These are phyloP conservation scores for Gastrophysa polygoni DNA, from an alignment of 2,888 invertebrate genomes.

Conservation along the genomic window DNA sequence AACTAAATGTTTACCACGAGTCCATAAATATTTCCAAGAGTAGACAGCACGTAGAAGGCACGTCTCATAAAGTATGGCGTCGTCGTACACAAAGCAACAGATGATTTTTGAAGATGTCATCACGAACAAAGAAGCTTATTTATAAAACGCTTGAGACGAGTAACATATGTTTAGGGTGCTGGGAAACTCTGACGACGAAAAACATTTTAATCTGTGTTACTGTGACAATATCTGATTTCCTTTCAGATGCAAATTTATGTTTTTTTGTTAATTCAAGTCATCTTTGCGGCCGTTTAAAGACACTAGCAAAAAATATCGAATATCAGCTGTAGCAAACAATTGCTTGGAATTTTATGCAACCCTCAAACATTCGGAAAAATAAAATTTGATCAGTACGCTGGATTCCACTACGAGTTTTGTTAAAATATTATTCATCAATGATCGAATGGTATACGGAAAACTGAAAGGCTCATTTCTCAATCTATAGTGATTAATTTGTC, in stretches of 20 bases:
- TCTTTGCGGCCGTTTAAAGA: too few relatives aligned
- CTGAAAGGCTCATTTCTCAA: too few relatives aligned
- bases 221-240: not conserved
- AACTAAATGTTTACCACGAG: conserved; percentile 13
- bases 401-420: too few relatives aligned
- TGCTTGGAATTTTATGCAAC: too few relatives aligned
- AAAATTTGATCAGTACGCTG: too few relatives aligned
- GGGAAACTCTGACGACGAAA: not conserved
- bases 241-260: too few relatives aligned
- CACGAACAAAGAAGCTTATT: conserved; percentile 45
- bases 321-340: too few relatives aligned
- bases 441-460: too few relatives aligned
- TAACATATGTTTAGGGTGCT: conserved; percentile 37
- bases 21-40: conserved; percentile 17
- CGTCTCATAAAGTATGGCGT: conserved; percentile 13
- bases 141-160: conserved; percentile 43
- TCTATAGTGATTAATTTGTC: not conserved
- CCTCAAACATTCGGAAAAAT: too few relatives aligned
- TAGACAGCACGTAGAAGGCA: conserved; percentile 11
- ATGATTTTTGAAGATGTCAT: conserved; percentile 31
- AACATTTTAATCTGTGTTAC: not conserved
- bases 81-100: conserved; percentile 26
- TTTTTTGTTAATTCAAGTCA: too few relatives aligned
- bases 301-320: too few relatives aligned
- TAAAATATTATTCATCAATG: too few relatives aligned